These are phyloP conservation scores for Macrophya annulata DNA, from an alignment of 2,888 invertebrate genomes.

Conservation along the genomic window DNA sequence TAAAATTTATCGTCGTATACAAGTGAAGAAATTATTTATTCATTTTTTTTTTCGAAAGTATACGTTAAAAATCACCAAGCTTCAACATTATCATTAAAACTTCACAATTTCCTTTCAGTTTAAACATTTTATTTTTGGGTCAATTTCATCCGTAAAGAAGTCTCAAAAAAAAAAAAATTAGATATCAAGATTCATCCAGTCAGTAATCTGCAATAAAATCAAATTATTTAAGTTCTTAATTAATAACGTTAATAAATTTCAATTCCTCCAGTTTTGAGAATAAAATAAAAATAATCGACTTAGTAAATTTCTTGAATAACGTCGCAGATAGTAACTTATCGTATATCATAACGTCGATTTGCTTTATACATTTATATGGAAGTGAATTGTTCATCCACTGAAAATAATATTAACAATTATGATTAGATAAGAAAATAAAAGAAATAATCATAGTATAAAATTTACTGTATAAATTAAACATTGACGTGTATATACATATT, in stretches of 20 bases:
- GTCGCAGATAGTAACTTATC: background rate
- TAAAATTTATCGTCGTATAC: background rate
- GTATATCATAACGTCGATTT: background rate
- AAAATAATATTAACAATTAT: background rate
- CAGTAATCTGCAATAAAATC: too few species aligned
- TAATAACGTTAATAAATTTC: too few species aligned
- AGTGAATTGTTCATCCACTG: slow-evolving; percentile 27
- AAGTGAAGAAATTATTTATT: background rate
- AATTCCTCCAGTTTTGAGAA: too few species aligned
- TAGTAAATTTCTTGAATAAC: background rate
- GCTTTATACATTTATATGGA: background rate
- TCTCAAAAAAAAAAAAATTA: background rate
- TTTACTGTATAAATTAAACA: slow-evolving; percentile 6
- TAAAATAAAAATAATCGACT: too few species aligned
- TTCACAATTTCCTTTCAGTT: background rate
- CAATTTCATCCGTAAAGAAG: background rate
- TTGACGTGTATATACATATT: background rate
- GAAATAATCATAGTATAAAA: background rate
- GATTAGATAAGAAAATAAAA: background rate
- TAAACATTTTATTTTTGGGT: background rate
- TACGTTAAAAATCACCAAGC: background rate
- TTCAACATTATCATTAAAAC: background rate
- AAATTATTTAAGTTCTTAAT: too few species aligned
- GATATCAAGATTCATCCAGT: too few species aligned
- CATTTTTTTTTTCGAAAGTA: background rate